Base-by-base conservation (phyloP, 2,888 invertebrate species). In the Halictus quadricinctus region DNA sequence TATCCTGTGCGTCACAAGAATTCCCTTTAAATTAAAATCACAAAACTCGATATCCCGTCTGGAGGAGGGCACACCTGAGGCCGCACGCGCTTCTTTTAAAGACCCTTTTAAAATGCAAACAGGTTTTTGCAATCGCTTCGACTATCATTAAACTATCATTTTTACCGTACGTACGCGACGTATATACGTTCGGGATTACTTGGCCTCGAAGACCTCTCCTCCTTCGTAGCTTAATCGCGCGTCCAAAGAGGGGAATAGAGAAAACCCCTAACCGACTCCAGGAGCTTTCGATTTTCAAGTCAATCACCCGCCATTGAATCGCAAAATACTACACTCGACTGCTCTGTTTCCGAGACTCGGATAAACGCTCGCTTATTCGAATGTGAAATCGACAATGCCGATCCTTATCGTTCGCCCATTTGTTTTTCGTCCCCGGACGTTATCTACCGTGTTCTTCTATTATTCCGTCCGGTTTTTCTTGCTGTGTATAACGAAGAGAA, bases 71-170 rank as follows among this genome's bases (percentile, higher is more conserved):
- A 21, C 58, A 72, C 41, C 73, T 58, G 64, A 46, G 15, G 18
- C 75, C 1, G 0, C 48, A 48, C 48, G 54, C 4, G 12, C 66
- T 12, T 13, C 41, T 29, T 21, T 43, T 66, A 64, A 72, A 64
- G 46, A 21, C 64, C 48, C 58, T 72, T 79, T 84, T 79, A 83
- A 83, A 83, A 84, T 84, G 84, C 75, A 84, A 83, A 83, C 83
- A 83, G 72, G 75, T 79, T 83, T 70, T 48, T 41, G 75, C 79
- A 76, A 79, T 84, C 75, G 58, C 75, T 76, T 69, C 46, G 83
- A 83, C 84, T 84, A 76, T 84, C 79, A 84, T 83, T 75, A 75
- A 84, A 83, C 79, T 83, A 84, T 83, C 79, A 29, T 83, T 83
- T 72, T 75, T 76, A 72, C 29, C 29, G 43, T 15, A 43, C 64